These are phyloP conservation scores for Cathartes aura DNA, from an alignment of 2,113 vertebrate species.

Conservation along the genomic window DNA sequence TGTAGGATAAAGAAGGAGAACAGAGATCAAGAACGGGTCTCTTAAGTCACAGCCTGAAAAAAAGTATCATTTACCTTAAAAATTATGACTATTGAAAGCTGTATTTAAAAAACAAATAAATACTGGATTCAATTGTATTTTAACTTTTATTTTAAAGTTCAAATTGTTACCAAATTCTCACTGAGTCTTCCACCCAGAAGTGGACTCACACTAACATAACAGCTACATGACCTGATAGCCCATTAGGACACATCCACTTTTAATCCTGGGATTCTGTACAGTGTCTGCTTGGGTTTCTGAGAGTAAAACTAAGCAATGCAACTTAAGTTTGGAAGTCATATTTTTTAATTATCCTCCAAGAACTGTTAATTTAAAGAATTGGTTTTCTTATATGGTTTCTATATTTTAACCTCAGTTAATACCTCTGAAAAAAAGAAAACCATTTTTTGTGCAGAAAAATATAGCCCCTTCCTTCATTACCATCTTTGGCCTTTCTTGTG, in stretches of 20 bases:
- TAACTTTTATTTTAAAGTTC: background rate
- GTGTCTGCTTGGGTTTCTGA: background rate
- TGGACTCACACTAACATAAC: background rate
- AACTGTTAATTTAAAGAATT: background rate
- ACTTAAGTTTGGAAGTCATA: background rate
- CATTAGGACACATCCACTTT: background rate
- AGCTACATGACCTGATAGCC: background rate
- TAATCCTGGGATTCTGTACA: background rate
- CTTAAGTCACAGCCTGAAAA: background rate
- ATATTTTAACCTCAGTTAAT: background rate
- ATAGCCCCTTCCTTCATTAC: background rate
- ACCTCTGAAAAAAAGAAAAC: background rate
- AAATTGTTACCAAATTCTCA: background rate
- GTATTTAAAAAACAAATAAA: background rate
- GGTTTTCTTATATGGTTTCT: background rate
- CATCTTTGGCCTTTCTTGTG: background rate
- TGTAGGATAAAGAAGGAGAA: background rate
- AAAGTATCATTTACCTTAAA: background rate
- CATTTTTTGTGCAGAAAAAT: background rate
- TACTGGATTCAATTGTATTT: background rate
- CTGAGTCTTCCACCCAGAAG: constrained; percentile 2
- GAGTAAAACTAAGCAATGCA: background rate
- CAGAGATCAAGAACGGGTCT: background rate
- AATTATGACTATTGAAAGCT: background rate
- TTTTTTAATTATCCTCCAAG: background rate